Percentiles rank a stretch among this genome's conserved stretches.
Evolutionary conservation across 2,888 invertebrate species (phyloP).

Genomic region (Amphipyra tragopoginis): DNA sequence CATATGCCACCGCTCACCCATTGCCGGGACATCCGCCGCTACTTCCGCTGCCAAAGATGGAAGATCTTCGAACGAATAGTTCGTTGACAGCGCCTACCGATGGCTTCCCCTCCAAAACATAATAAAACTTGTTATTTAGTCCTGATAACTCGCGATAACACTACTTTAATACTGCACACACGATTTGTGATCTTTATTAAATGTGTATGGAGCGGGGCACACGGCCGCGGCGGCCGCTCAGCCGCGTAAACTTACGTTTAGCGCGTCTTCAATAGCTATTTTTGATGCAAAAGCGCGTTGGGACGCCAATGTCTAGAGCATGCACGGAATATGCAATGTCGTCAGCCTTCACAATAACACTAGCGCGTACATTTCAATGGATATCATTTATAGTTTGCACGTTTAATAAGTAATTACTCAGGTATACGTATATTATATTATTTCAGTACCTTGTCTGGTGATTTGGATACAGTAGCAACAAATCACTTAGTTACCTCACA

Average conservation of each 20-base stretch:
- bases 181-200: constrained; percentile 59
- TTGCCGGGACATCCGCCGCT: constrained; percentile 88
- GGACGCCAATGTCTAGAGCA: constrained; percentile 89
- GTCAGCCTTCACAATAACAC: constrained; percentile 82
- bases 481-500: constrained; percentile 27
- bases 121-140: constrained; percentile 63
- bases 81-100: constrained; percentile 83
- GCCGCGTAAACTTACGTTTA: constrained; percentile 85
- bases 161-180: constrained; percentile 53
- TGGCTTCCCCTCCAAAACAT: constrained; percentile 67
- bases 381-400: constrained; percentile 35
- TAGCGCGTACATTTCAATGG: constrained; percentile 63
- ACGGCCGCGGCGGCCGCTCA: constrained; percentile 81
- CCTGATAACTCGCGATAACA: constrained; percentile 61
- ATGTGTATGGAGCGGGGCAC: constrained; percentile 63
- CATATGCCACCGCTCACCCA: constrained; percentile 88
- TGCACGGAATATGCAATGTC: constrained; percentile 90
- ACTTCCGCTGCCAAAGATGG: constrained; percentile 90
- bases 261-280: constrained; percentile 88
- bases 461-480: constrained; percentile 34
- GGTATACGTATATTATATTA: constrained; percentile 25
- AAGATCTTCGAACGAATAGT: constrained; percentile 83
- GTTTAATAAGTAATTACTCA: constrained; percentile 42
- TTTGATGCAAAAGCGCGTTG: constrained; percentile 89
- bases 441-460: constrained; percentile 9